Base-by-base conservation (phyloP, 2,888 invertebrate genomes). In the Yponomeuta malinellus region DNA sequence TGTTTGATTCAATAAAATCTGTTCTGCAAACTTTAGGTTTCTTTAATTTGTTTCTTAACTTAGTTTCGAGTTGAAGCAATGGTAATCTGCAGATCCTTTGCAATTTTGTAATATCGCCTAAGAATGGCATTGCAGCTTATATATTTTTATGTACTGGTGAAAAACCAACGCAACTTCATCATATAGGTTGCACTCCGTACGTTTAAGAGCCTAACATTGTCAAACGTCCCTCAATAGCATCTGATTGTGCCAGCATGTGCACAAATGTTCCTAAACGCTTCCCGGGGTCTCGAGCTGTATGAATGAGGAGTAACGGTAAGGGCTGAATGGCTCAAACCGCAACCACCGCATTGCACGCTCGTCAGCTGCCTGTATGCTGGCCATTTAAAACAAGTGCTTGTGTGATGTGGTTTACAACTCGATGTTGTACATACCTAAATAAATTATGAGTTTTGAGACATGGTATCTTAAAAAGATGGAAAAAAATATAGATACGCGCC, bases 191-290 rank as follows among this genome's bases (percentile, higher is more conserved):
- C 15, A 59, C 4, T 1, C 5, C 52, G 43, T 59, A 59, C 15
- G 15, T 12, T 59, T 43, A 5, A 43, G 33, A 8, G 12, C 52
- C 52, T 10, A 52, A 59, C 15, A 59, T 68, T 68, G 43, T 43
- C 48, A 48, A 68, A 68, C 68, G 43, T 23, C 37, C 23, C 6
- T 48, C 43, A 68, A 68, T 68, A 43, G 68, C 68, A n/a, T 68
- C 23, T 68, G 68, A 69, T 63, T 71, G 71, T 69, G 48, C 43
- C 48, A 65, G 33, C 48, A 48, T 69, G 64, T 64, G 65, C 66
- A 78, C 78, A 81, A 83, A 82, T 83, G 76, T 78, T 77, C 76
- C 75, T 83, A 81, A 81, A 79, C 79, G 80, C 74, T 78, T 78
- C 78, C 77, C 78, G 79, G 83, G 78, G 81, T 81, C 78, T 76